A percentile compares a stretch with the other conserved stretches of the same genome.
Conservation (phyloP, 2,888 invertebrate genomes). For the Brassicogethes aeneus region DNA sequence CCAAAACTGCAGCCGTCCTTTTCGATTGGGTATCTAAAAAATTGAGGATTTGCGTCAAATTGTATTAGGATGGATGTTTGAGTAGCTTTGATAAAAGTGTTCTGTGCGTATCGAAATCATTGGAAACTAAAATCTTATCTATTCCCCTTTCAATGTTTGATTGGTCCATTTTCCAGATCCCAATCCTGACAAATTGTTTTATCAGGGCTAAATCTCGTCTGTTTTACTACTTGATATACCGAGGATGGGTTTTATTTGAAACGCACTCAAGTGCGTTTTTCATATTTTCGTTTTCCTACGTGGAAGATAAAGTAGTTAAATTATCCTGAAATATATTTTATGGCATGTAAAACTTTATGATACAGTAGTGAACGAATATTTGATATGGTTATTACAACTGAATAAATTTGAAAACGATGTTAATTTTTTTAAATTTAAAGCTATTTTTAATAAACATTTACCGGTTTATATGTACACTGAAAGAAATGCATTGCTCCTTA, state of each 20-base stretch:
- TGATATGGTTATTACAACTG: too few relatives aligned
- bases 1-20: too few relatives aligned
- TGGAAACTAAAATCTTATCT: constrained; percentile 16
- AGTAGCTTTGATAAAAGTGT: constrained; percentile 17
- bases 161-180: constrained; percentile 17
- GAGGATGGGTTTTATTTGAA: neutral
- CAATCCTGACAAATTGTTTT: constrained; percentile 25
- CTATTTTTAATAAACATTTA: too few relatives aligned
- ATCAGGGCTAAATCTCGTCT: constrained; percentile 13
- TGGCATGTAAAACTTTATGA: neutral
- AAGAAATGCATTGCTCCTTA: too few relatives aligned
- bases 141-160: constrained; percentile 17
- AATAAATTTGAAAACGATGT: too few relatives aligned
- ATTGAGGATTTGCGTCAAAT: constrained; percentile 5
- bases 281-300: neutral
- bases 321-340: neutral
- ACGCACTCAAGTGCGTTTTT: neutral
- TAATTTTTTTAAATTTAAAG: too few relatives aligned
- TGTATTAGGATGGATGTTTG: constrained; percentile 12
- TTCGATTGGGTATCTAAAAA: too few relatives aligned
- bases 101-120: constrained; percentile 12
- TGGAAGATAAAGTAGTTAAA: neutral
- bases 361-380: too few relatives aligned
- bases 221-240: neutral
- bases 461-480: too few relatives aligned